Base-by-base conservation (phyloP, 2,113 vertebrate genomes). In the Bolborhynchus lineola region DNA sequence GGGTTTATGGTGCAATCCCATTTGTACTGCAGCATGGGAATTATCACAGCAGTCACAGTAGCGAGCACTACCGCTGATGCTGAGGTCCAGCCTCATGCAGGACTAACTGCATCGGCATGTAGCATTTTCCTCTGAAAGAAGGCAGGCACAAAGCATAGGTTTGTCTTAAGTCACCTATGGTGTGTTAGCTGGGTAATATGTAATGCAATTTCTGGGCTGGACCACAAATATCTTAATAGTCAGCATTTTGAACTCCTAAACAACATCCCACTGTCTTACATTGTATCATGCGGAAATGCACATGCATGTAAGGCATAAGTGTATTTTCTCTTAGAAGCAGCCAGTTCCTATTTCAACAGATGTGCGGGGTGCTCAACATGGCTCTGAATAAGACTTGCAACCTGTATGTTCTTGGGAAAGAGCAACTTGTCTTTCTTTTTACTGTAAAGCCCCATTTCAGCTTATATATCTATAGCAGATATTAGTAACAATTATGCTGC, bases 401-500 rank as follows among this genome's bases (percentile, higher is more conserved):
- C 33, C 64, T 68, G 53, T 77, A 11, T 23, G 46, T 74, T 93
- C 93, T 86, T 78, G 21, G 55, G 72, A 86, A 93, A 82, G 44
- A 92, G 76, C 80, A 90, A 44, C 92, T 79, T 79, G 72, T 93
- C 95, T 95, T 84, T 82, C 74, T 91, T 93, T 91, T 93, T 87
- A 60, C 80, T 88, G 80, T 88, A 96, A 93, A 94, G 74, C 52
- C 74, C 77, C 52, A 78, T 91, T 92, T 93, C 69, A 69, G 83
- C 88, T 64, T 77, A 79, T 52, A 13, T 77, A 65, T 68, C 81
- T 93, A 77, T 84, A 93, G 80, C n/a, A 93, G 84, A 53, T 94
- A 96, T 96, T 96, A 96, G 86, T 96, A 96, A 96, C 92, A 88
- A 94, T 93, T 91, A 85, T 52, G 86, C 67, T 86, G 92, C 81